These are phyloP conservation scores for Drosophila acutilabella DNA, from an alignment of 2,888 invertebrate species.

Conservation along the genomic window DNA sequence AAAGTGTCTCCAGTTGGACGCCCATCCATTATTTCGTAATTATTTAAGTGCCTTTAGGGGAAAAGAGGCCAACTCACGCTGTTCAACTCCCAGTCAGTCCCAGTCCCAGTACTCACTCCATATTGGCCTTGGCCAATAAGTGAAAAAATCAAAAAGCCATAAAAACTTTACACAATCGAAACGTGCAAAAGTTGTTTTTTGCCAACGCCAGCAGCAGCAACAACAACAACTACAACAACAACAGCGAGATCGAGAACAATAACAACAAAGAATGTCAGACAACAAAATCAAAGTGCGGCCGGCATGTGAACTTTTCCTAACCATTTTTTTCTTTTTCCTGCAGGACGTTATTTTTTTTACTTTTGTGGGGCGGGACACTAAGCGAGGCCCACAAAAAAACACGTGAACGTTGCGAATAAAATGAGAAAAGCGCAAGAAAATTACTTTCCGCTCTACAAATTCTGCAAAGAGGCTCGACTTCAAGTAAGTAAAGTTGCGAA, in stretches of 20 bases:
- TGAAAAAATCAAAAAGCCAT: slow-evolving; percentile 83
- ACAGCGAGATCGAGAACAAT: slow-evolving; percentile 2
- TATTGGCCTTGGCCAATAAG: slow-evolving; percentile 69
- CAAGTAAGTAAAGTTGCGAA: slow-evolving; percentile 79
- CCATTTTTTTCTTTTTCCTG: slow-evolving; percentile 6
- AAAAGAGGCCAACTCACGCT: slow-evolving; percentile 2
- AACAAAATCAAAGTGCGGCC: slow-evolving; percentile 76
- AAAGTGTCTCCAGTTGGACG: slow-evolving; percentile 39
- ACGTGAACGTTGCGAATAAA: slow-evolving; percentile 65
- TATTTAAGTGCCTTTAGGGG: slow-evolving; percentile 74
- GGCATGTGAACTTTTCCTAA: slow-evolving; percentile 65
- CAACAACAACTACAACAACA: slow-evolving; percentile 23
- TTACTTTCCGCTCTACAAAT: slow-evolving; percentile 81
- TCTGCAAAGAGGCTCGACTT: slow-evolving; percentile 44
- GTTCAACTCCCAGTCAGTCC: background rate
- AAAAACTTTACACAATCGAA: slow-evolving; percentile 83
- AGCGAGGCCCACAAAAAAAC: slow-evolving; percentile 53
- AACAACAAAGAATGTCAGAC: slow-evolving; percentile 54
- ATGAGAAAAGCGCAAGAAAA: slow-evolving; percentile 71
- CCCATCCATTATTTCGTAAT: slow-evolving; percentile 77
- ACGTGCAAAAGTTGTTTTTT: slow-evolving; percentile 81
- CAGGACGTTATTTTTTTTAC: slow-evolving; percentile 6
- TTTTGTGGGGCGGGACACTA: slow-evolving; percentile 44
- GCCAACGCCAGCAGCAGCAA: slow-evolving; percentile 71
- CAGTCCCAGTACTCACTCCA: slow-evolving; percentile 1